Evolutionary conservation across 2,113 vertebrate species (phyloP).

Genomic region (Turdus rufiventris): DNA sequence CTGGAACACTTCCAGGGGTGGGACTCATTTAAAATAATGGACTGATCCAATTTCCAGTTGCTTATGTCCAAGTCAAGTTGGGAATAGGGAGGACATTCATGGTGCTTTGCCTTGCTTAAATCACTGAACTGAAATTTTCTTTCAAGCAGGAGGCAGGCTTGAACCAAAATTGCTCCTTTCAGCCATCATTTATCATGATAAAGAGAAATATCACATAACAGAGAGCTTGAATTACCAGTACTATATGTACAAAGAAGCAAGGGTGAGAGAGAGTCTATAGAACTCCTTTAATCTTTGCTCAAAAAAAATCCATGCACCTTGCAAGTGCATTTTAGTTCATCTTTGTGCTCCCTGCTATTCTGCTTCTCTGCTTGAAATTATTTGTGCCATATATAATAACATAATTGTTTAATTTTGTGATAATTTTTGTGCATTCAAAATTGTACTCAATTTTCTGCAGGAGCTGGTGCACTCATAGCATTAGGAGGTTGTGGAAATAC

Average conservation of each 20-base stretch:
- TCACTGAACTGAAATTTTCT: not conserved
- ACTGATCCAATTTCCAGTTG: not conserved
- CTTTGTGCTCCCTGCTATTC: not conserved
- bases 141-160: not conserved
- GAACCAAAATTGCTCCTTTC: not conserved
- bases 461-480: not conserved
- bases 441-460: not conserved
- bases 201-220: not conserved
- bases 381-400: not conserved
- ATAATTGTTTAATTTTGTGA: not conserved
- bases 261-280: not conserved
- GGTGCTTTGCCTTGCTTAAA: not conserved
- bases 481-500: not conserved
- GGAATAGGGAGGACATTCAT: not conserved
- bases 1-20: not conserved
- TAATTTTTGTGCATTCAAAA: not conserved
- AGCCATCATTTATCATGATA: not conserved
- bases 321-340: not conserved
- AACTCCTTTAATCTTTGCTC: not conserved
- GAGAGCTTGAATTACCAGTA: not conserved
- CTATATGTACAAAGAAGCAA: not conserved
- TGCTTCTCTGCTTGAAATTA: not conserved
- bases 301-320: not conserved
- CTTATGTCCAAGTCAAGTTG: not conserved
- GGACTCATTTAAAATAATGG: not conserved